phyloP scores from a whole-genome alignment of 2,888 invertebrate species.

The Trichacis sp. region DNA sequence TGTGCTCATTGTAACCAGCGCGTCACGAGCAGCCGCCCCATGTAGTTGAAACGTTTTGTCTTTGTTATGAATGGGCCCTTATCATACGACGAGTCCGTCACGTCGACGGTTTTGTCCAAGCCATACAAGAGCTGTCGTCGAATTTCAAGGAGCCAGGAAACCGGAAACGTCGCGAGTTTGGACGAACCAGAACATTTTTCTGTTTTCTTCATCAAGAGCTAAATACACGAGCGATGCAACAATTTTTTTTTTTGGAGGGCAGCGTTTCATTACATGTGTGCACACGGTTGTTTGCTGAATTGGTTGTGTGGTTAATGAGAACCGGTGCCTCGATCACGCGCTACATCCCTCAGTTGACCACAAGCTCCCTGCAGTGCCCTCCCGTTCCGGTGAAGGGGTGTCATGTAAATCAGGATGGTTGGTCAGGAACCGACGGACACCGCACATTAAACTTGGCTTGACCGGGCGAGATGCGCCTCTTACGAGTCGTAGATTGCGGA shows the following conservation, averaged over 20 bases:
- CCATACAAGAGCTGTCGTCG: constrained; percentile 58
- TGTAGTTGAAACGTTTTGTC: constrained; percentile 60
- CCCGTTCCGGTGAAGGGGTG: constrained; percentile 57
- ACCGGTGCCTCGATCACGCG: constrained; percentile 56
- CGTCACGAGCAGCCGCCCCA: constrained; percentile 45
- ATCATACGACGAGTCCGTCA: constrained; percentile 44
- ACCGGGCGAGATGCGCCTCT: constrained; percentile 51
- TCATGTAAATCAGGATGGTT: constrained; percentile 67
- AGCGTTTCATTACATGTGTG: too few relatives aligned
- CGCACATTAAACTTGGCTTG: constrained; percentile 66
- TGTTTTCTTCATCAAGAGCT: constrained; percentile 24
- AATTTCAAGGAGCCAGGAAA: constrained; percentile 67
- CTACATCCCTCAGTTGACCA: constrained; percentile 64
- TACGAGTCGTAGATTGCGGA: constrained; percentile 40
- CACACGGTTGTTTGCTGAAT: constrained; percentile 29
- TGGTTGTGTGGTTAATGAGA: constrained; percentile 55
- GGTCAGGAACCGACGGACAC: constrained; percentile 62
- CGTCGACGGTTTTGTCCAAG: constrained; percentile 44
- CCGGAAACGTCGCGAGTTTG: constrained; percentile 52
- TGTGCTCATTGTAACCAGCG: constrained; percentile 53
- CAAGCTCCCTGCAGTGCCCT: constrained; percentile 50
- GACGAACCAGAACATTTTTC: constrained; percentile 35
- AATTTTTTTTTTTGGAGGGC: too few relatives aligned
- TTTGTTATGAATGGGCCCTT: constrained; percentile 52
- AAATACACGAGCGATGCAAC: neutral